Conservation (phyloP, 2,113 vertebrate genomes). For the Pedionomus torquatus region DNA sequence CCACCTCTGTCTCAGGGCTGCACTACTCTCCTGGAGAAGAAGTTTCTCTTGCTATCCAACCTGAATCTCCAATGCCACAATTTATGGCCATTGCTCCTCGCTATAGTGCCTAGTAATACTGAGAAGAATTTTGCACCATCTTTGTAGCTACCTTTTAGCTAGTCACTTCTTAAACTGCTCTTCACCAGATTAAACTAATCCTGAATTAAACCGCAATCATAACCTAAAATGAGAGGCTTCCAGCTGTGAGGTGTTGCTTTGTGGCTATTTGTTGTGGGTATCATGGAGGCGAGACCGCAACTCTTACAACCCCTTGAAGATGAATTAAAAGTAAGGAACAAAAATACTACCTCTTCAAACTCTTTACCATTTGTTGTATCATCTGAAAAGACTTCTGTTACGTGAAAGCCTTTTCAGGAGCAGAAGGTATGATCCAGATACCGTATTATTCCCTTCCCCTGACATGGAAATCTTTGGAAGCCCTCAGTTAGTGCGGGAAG, state of each 20-base stretch:
- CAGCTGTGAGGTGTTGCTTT: not conserved
- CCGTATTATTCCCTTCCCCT: not conserved
- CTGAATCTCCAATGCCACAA: not conserved
- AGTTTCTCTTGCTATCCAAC: not conserved
- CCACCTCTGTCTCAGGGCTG: not conserved
- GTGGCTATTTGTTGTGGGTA: not conserved
- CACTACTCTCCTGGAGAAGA: not conserved
- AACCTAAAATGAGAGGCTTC: not conserved
- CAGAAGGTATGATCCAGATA: not conserved
- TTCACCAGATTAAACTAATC: not conserved
- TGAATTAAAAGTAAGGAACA: not conserved
- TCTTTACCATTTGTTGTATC: not conserved
- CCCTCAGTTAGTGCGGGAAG: not conserved
- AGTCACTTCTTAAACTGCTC: not conserved
- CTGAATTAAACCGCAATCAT: not conserved
- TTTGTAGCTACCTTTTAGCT: not conserved
- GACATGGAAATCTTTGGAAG: not conserved
- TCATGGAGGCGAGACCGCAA: not conserved
- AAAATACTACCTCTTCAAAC: not conserved
- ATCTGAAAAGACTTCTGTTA: not conserved
- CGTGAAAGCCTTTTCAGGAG: not conserved
- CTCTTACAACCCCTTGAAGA: not conserved
- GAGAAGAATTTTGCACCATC: not conserved
- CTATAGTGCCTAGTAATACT: not conserved
- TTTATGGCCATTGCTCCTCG: not conserved